These are phyloP conservation scores for Drosophila santomea DNA, from an alignment of 1,140 invertebrate species.

Conservation along the genomic window DNA sequence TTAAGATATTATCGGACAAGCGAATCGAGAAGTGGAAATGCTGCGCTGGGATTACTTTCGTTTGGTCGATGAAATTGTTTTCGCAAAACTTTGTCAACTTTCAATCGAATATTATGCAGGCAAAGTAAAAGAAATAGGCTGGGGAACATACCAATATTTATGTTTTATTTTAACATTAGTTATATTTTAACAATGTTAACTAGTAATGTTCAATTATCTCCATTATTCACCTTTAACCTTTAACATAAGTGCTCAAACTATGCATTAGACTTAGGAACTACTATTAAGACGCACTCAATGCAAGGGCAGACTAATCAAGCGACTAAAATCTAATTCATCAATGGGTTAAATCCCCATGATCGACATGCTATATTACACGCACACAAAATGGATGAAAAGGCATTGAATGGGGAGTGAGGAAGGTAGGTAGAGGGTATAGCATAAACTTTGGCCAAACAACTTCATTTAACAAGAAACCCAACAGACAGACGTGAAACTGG, in stretches of 20 bases:
- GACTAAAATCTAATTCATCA: constrained; percentile 42
- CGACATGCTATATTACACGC: constrained; percentile 36
- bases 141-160: background rate
- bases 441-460: constrained; percentile 53
- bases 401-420: background rate
- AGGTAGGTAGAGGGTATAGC: background rate
- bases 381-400: constrained; percentile 19
- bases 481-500: constrained; percentile 8
- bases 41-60: constrained; percentile 28
- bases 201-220: too few species aligned
- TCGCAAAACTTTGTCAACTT: background rate
- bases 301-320: constrained; percentile 27
- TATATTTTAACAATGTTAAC: background rate
- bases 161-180: background rate
- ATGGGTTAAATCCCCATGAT: constrained; percentile 32
- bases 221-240: background rate
- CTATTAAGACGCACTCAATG: constrained; percentile 11
- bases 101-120: background rate
- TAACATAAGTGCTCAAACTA: background rate
- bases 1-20: constrained; percentile 52
- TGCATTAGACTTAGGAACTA: background rate
- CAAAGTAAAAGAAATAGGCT: background rate
- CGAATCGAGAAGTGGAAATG: constrained; percentile 34
- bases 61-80: constrained; percentile 15
- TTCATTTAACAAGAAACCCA: constrained; percentile 49